Evolutionary conservation across 2,888 invertebrate genomes (phyloP), one percentile per base, ranked within the genome.

Genomic region (Scaptomyza reducta): DNA sequence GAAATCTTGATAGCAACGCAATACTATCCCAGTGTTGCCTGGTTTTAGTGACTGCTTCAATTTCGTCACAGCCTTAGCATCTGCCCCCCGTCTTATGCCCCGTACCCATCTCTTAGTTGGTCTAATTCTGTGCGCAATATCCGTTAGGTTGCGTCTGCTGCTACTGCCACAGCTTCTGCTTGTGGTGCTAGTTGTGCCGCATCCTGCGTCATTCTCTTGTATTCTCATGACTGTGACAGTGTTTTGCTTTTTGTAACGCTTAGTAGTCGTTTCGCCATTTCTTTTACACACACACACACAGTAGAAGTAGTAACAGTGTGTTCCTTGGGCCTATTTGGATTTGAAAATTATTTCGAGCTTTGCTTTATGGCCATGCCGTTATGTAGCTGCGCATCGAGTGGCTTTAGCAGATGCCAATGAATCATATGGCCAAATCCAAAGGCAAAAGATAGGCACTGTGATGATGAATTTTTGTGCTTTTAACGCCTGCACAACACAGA

Each of bases 291-390:
- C 68, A 14, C 2, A 40, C 14, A 16, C 38, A 9, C 14, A 16
- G 35, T 33, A 11, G 13, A 5, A 31, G 2, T 35, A 33, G 33
- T 33, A 33, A 14, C 27, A 33, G 25, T 25, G 18, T 54, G 49
- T 16, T 60, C 18, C 55, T 35, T 54, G 35, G 27, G 72, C 72
- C 72, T 65, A 62, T 60, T 50, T 50, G 74, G 71, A 79, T 79
- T 74, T 69, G 51, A 49, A 79, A 81, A 81, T 79, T 81, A 79
- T 79, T 64, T 74, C 69, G 42, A 64, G 74, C 77, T 79, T 79
- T 74, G 69, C 63, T 62, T 59, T 65, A 66, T 76, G 45, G 61
- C 55, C 68, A 51, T 78, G 51, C 74, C 74, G 70, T 63, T 66
- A 57, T 64, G 64, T 72, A 55, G 46, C 31, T 40, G 50, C 13